phyloP scores from a whole-genome alignment of 2,888 invertebrate species.

The Lacanobia wlatinum region DNA sequence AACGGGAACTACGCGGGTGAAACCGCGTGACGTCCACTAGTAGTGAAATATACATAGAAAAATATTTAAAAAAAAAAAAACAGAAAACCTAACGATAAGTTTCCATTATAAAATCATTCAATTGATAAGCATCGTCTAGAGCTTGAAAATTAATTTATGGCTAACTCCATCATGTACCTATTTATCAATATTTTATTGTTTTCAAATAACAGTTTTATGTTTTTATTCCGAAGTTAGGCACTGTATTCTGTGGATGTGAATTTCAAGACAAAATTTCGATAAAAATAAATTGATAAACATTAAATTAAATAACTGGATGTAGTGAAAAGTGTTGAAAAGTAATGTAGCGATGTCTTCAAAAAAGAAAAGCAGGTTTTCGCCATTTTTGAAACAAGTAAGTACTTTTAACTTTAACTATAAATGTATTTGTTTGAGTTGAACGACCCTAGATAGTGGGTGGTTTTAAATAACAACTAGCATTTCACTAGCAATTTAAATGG shows the following conservation, averaged over 20 bases:
- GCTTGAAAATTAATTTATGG: conserved; percentile 27
- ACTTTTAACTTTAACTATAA: background rate
- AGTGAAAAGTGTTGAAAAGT: background rate
- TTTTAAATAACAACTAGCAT: background rate
- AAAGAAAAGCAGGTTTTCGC: conserved; percentile 54
- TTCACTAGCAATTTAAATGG: no score
- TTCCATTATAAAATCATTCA: conserved; percentile 3
- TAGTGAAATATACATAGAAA: no score
- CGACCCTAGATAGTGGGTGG: background rate
- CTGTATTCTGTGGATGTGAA: conserved; percentile 12
- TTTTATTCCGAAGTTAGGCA: conserved; percentile 6
- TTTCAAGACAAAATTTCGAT: background rate
- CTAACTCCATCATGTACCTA: background rate
- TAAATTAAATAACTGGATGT: conserved; percentile 14
- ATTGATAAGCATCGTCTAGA: conserved; percentile 12
- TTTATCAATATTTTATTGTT: conserved; percentile 18
- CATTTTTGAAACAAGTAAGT: conserved; percentile 65
- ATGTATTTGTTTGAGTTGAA: background rate
- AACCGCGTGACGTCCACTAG: no score
- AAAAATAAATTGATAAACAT: background rate
- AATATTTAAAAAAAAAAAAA: no score
- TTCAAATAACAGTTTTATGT: background rate
- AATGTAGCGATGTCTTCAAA: conserved; percentile 41
- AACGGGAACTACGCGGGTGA: no score
- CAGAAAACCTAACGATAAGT: conserved; percentile 1